phyloP scores from a whole-genome alignment of 2,113 vertebrate species.

The Eira barbara region DNA sequence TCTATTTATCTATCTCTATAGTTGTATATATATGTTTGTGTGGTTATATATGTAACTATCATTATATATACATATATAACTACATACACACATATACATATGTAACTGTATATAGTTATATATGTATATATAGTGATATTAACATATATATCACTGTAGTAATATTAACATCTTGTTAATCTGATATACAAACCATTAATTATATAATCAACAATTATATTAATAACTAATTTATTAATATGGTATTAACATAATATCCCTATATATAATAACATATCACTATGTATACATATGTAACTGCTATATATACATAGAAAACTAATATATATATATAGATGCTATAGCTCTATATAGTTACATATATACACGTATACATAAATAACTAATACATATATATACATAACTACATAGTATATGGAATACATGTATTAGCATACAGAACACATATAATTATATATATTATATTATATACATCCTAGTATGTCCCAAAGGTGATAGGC shows the following conservation, averaged over 20 bases:
- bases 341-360: background rate
- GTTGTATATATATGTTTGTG: background rate
- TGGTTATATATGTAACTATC: background rate
- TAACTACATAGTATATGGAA: background rate
- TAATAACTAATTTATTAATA: background rate
- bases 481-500: background rate
- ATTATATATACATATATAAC: background rate
- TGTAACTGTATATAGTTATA: background rate
- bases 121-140: background rate
- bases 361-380: background rate
- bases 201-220: background rate
- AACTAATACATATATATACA: background rate
- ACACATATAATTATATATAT: background rate
- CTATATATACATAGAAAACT: background rate
- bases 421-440: background rate
- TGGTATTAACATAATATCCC: background rate
- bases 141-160: background rate
- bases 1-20: background rate
- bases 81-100: background rate
- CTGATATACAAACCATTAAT: background rate
- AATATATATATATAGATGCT: background rate
- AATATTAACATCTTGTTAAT: background rate
- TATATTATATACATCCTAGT: background rate
- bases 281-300: background rate
- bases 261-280: background rate